phyloP scores from a whole-genome alignment of 2,888 invertebrate genomes.

The Slavum lentiscoides region DNA sequence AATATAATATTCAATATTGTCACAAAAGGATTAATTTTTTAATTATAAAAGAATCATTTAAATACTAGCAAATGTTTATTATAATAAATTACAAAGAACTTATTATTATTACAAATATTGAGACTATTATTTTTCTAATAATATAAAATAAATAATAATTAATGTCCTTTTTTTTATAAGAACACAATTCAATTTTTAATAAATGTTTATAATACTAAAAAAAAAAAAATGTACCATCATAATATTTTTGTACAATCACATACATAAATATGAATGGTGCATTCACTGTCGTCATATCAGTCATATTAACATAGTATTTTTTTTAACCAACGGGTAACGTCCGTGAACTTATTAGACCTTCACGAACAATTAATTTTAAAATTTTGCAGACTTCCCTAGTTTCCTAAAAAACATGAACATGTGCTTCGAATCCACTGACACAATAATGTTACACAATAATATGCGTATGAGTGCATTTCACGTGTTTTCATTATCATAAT shows the following conservation, averaged over 20 bases:
- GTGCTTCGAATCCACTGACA: background rate
- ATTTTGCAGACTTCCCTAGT: conserved; percentile 1
- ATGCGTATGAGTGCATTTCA: background rate
- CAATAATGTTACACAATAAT: background rate
- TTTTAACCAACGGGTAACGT: conserved; percentile 16
- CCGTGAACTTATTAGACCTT: conserved; percentile 39
- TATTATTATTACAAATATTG: too few relatives aligned
- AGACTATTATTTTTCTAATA: too few relatives aligned
- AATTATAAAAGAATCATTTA: background rate
- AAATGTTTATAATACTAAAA: background rate
- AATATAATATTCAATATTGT: too few relatives aligned
- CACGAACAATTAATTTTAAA: conserved; percentile 31
- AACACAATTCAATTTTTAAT: background rate
- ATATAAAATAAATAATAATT: too few relatives aligned
- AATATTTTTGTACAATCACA: background rate
- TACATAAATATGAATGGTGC: background rate
- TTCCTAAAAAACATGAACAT: conserved; percentile 15
- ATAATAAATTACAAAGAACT: too few relatives aligned
- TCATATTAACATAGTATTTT: conserved; percentile 5
- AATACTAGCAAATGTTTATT: too few relatives aligned
- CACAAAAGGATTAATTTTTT: background rate
- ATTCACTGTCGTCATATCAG: background rate
- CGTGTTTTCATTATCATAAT: background rate
- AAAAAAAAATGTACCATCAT: background rate
- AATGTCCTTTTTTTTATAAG: too few relatives aligned